Conservation (phyloP, 2,888 invertebrate genomes). For the Lydus trimaculatus region DNA sequence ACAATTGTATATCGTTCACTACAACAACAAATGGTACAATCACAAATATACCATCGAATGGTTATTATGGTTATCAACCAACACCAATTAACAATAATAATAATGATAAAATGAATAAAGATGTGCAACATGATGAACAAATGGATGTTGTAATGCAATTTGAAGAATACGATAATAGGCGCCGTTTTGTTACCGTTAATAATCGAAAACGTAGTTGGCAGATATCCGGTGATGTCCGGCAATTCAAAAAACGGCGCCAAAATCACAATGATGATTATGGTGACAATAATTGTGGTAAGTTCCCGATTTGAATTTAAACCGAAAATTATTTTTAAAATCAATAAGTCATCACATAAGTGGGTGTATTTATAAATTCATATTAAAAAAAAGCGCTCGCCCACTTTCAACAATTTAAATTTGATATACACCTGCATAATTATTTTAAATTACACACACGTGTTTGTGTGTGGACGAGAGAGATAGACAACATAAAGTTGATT, state of each 20-base stretch:
- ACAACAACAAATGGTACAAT: background rate
- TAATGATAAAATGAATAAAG: constrained; percentile 13
- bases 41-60: constrained; percentile 41
- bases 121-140: background rate
- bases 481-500: too few relatives aligned
- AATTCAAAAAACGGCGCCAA: constrained; percentile 54
- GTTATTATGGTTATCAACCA: constrained; percentile 48
- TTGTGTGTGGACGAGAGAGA: too few relatives aligned
- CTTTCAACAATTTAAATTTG: background rate
- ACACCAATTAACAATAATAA: constrained; percentile 22
- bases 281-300: background rate
- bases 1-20: constrained; percentile 15
- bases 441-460: too few relatives aligned
- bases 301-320: too few relatives aligned
- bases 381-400: background rate
- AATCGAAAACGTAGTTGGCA: constrained; percentile 39
- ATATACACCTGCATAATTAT: background rate
- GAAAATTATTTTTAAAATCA: too few relatives aligned
- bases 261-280: constrained; percentile 45
- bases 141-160: constrained; percentile 26
- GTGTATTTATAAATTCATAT: background rate
- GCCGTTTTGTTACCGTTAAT: constrained; percentile 9
- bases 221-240: constrained; percentile 26
- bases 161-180: constrained; percentile 12
- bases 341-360: too few relatives aligned